phyloP scores from a whole-genome alignment of 2,888 invertebrate species.

The Gastracanthus pulcherrimus region DNA sequence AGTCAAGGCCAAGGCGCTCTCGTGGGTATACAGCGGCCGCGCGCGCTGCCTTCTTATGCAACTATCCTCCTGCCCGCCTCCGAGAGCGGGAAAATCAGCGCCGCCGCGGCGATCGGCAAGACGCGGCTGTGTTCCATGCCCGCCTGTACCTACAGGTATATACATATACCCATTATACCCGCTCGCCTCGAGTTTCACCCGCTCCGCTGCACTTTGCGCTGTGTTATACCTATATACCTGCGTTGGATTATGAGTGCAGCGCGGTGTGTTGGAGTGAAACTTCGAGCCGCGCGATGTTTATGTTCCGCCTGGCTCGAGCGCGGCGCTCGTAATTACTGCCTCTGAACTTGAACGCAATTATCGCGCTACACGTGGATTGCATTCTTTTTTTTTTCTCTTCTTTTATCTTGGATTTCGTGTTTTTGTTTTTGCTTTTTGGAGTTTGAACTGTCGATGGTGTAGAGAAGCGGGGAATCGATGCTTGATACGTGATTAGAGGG shows the following conservation, averaged over 20 bases:
- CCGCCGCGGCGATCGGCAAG: too few species aligned
- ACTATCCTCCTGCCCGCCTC: not conserved
- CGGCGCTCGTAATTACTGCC: constrained; percentile 7
- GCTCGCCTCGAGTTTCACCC: not conserved
- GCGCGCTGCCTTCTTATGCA: constrained; percentile 27
- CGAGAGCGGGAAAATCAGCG: constrained; percentile 35
- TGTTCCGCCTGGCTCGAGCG: not conserved
- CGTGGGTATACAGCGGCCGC: not conserved
- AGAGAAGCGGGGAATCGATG: too few species aligned
- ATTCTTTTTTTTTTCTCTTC: not conserved
- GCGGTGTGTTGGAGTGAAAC: not conserved
- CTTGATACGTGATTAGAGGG: too few species aligned
- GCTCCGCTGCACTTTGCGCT: not conserved
- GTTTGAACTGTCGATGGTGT: not conserved
- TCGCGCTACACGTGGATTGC: not conserved
- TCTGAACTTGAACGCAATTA: constrained; percentile 14
- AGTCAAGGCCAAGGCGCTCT: constrained; percentile 73
- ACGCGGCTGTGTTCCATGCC: constrained; percentile 25
- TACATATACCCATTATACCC: not conserved
- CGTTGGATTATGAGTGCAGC: too few species aligned
- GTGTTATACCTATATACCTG: not conserved
- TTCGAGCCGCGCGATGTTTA: constrained; percentile 14
- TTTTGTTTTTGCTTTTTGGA: not conserved
- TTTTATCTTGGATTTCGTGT: not conserved
- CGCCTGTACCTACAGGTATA: not conserved